Evolutionary conservation across 2,888 invertebrate genomes (phyloP), one percentile per base, ranked within the genome.

Genomic region (Dione vanillae): DNA sequence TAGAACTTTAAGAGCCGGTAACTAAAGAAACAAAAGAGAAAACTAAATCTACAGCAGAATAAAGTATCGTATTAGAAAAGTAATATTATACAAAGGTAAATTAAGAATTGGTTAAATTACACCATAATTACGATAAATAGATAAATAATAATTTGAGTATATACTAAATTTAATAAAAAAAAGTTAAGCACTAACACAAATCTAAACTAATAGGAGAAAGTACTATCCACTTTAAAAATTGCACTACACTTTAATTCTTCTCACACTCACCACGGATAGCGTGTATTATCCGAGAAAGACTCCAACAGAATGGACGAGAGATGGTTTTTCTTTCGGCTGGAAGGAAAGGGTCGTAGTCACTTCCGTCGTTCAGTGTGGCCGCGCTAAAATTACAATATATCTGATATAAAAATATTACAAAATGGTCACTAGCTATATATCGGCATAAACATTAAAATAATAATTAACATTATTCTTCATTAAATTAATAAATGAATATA

Each of bases 271-370:
- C 93, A 92, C 92, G 92, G 92, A 93, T 87, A 85, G 88, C 91
- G 91, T 94, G 94, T 94, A 94, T 90, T 91, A 94, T 93, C 94
- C 94, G 94, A 94, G 92, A 94, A 92, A 94, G 95, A 94, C 95
- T 94, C 94, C 94, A 94, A 94, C 94, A 95, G 95, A 95, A 95
- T 95, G 95, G 92, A 93, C 94, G 95, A 95, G 95, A 87, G 91
- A 91, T 88, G 83, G 85, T 86, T 88, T 89, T 89, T 89, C 85
- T 83, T 89, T 86, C 85, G 85, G 84, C 86, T 90, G 84, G 85
- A 87, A 85, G 88, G 83, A 83, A 87, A 85, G 84, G 80, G 82
- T 83, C 79, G 82, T 83, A 85, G 84, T 87, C 87, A 90, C 85
- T 89, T 93, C 92, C 92, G 91, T 85, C 78, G 20, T 49, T 67